Conservation (phyloP, 2,797 vertebrate genomes). For the Cichlasoma orientale region DNA sequence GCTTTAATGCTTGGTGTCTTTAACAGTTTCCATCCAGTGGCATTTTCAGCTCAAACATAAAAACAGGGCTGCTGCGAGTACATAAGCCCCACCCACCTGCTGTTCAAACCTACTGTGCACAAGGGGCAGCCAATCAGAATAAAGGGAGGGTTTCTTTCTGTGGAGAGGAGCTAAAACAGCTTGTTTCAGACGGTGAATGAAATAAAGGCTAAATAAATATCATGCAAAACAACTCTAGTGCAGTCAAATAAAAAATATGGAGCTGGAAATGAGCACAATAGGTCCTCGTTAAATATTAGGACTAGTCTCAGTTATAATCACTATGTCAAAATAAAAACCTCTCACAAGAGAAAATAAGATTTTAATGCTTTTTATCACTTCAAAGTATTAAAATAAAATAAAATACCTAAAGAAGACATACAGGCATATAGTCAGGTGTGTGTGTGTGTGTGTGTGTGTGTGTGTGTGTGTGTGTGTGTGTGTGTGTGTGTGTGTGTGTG, state of each 20-base stretch:
- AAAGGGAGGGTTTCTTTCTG: not conserved
- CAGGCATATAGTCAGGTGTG: not conserved
- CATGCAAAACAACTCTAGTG: not conserved
- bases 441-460: no score
- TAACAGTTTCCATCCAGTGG: not conserved
- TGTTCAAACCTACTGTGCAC: not conserved
- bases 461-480: not conserved
- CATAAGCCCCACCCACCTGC: not conserved
- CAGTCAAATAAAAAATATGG: not conserved
- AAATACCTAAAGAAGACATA: not conserved
- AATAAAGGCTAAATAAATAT: not conserved
- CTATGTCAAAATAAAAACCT: not conserved
- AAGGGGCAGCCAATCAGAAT: not conserved
- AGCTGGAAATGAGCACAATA: accelerated
- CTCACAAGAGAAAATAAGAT: not conserved
- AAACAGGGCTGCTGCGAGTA: not conserved
- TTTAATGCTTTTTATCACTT: not conserved
- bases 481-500: no score
- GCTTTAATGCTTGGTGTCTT: not conserved
- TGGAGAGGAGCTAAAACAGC: not conserved
- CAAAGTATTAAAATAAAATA: not conserved
- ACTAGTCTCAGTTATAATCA: not conserved
- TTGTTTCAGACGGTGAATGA: not conserved
- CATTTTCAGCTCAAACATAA: conserved; percentile 16
- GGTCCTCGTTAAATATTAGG: not conserved